Evolutionary conservation across 2,797 vertebrate genomes (phyloP), one percentile per base, ranked within the genome.

Genomic region (Cichlasoma orientale): DNA sequence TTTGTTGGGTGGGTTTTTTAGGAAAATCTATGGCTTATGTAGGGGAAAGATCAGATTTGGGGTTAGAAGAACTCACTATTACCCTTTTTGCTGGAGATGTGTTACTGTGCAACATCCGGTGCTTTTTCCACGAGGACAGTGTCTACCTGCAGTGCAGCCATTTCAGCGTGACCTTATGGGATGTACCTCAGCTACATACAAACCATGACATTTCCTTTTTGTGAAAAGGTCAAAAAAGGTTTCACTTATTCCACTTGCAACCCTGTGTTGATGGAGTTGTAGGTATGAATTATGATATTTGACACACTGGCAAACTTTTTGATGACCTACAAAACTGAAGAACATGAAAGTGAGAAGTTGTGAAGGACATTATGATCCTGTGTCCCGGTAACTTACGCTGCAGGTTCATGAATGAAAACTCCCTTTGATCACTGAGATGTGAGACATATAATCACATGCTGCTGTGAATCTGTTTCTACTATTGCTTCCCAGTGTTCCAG

Each of bases 221-320:
- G 23, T 66, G 23, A 23, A 66, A 66, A 66, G 16, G 16, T 66
- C 0, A 0, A 12, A 44, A 19, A 41, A 44, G 0, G 10, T 50
- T 50, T 66, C 10, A n/a, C 11, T 19, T 19, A 50, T 18, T 47
- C 27, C 61, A 29, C 61, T 29, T 66, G 23, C 27, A 66, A 27
- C 16, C 38, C 0, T 0, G 2, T 4, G 61, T 50, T 66, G 27
- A 27, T 2, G 0, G 1, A 68, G 41, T 29, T 5, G 41, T 1
- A 5, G 16, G 16, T 23, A n/a, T 16, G 1, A 66, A 47, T 66
- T 27, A 27, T 0, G 0, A 47, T 27, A 29, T 47, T 4, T 12
- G 10, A 47, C 41, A 13, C 69, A 41, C 14, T 4, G 3, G 7
- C 36, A 19, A 56, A 56, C 52, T 25, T 71, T 55, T 55, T 66